Percentiles rank a stretch among this genome's conserved stretches.
Conservation (phyloP, 2,113 vertebrate genomes). For the Meleagris gallopavo region DNA sequence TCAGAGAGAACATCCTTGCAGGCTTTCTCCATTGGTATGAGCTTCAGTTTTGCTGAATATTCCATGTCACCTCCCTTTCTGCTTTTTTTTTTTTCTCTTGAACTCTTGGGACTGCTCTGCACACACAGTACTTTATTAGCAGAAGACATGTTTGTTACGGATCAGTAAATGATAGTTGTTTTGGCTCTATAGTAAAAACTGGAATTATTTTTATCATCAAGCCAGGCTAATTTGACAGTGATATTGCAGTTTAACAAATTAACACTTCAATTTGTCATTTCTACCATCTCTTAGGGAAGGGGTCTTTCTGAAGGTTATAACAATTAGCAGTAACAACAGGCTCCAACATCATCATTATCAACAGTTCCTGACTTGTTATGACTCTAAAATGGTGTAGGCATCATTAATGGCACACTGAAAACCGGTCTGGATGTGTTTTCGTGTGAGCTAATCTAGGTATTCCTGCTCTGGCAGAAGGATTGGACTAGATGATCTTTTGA, state of each 20-base stretch:
- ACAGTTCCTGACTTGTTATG: not conserved
- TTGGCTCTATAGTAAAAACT: conserved; percentile 24
- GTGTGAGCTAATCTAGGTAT: no score
- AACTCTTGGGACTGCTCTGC: not conserved
- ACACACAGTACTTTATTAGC: not conserved
- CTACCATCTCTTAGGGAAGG: not conserved
- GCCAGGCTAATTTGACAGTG: conserved; percentile 37
- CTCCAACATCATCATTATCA: not conserved
- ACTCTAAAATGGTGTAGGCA: not conserved
- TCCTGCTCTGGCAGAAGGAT: no score
- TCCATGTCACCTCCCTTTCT: not conserved
- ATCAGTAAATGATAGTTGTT: not conserved
- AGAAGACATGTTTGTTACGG: conserved; percentile 8
- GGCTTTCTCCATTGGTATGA: not conserved
- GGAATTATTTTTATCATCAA: conserved; percentile 53
- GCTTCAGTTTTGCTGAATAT: not conserved
- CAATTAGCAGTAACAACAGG: not conserved
- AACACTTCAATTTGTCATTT: conserved; percentile 46
- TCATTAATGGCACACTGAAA: not conserved
- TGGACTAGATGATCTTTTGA: no score
- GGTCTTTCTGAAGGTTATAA: not conserved
- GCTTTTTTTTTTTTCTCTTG: not conserved
- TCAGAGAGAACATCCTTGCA: not conserved
- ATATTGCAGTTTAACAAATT: conserved; percentile 53
- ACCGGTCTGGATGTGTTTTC: no score